Base-by-base conservation (phyloP, 2,888 invertebrate genomes). In the Zelleria hepariella region DNA sequence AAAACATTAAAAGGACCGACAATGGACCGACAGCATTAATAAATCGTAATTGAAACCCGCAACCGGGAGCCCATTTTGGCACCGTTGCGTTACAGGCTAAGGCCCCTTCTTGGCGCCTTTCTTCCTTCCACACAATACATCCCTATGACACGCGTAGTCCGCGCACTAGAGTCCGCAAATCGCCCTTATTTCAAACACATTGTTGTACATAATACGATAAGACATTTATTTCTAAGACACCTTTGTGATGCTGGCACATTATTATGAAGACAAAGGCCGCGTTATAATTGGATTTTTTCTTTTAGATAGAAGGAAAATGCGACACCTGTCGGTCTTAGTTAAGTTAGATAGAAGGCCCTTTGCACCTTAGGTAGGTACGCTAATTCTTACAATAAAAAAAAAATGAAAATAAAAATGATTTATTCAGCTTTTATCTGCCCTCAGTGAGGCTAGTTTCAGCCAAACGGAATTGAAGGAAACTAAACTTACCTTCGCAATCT, bases 281-380 rank as follows among this genome's bases (percentile, higher is more conserved):
- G 4, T 42, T 15, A 26, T 32, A 32, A 32, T 32, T 32, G 10
- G 32, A 32, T 32, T 32, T 32, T 32, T 32, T 10, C 10, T 10
- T 32, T 32, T 32, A 32, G 32, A 32, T 10, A 32, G 32, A 7
- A n/a, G 32, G 10, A 32, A 32, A 32, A 32, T 32, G 10, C 8
- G 32, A 32, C 32, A 32, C 3, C 32, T 32, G 32, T 32, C 32
- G 10, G 32, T 32, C 10, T 32, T 32, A 7, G 7, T 32, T 32
- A 32, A 32, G 32, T 10, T 5, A 32, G n/a, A n/a, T n/a, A n/a
- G n/a, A n/a, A n/a, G n/a, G n/a, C n/a, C 78, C 72, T 71, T 89
- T n/a, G n/a, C n/a, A n/a, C 51, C 57, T 32, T 5, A 32, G 5
- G 32, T 10, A 32, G 32, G 5, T 10, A 32, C 32, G 6, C 32